phyloP scores from a whole-genome alignment of 2,113 vertebrate species.

The Pelmatolapia mariae region DNA sequence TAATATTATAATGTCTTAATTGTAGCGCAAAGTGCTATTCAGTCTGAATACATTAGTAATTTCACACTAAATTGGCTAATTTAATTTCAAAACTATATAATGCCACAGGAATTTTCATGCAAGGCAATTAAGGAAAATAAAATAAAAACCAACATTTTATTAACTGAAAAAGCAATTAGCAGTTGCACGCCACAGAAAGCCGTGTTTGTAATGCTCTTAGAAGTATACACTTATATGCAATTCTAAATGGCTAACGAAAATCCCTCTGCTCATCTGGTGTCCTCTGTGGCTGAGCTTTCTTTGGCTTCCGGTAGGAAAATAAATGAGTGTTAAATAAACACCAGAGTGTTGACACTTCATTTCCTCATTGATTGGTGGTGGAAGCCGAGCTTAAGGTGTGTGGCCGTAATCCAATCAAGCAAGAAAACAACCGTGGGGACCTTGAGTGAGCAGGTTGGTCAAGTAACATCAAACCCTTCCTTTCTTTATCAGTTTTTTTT shows the following conservation, averaged over 20 bases:
- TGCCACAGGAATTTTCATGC: neutral
- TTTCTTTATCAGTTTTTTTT: neutral
- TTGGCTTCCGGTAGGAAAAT: conserved; percentile 69
- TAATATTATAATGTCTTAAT: neutral
- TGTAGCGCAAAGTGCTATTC: neutral
- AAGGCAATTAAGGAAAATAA: neutral
- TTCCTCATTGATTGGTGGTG: conserved; percentile 75
- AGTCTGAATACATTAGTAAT: neutral
- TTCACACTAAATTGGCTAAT: conserved; percentile 8
- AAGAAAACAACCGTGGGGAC: conserved; percentile 59
- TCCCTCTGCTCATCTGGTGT: conserved; percentile 51
- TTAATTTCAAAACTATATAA: neutral
- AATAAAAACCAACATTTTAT: neutral
- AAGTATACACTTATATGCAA: neutral
- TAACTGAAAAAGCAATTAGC: neutral
- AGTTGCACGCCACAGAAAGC: neutral
- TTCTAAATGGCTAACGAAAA: conserved; percentile 22
- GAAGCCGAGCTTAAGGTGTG: conserved; percentile 68
- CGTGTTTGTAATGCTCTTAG: neutral
- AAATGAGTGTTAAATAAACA: conserved; percentile 74
- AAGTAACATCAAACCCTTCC: neutral
- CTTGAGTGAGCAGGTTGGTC: conserved; percentile 16
- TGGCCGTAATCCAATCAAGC: conserved; percentile 76
- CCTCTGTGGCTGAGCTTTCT: conserved; percentile 21
- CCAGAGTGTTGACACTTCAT: conserved; percentile 75